phyloP scores from a whole-genome alignment of 2,888 invertebrate genomes.

The Pegoplata infirma region DNA sequence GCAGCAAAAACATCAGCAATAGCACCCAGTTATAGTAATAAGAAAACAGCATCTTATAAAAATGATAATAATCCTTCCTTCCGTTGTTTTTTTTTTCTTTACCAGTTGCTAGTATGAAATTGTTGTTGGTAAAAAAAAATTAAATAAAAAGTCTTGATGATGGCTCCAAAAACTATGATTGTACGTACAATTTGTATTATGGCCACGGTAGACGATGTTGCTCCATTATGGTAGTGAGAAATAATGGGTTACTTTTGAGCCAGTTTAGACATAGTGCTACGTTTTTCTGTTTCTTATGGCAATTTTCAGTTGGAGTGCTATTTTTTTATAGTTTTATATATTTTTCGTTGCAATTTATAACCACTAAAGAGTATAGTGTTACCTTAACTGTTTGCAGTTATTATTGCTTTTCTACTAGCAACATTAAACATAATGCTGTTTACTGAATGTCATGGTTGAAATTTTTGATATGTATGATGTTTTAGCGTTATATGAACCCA shows the following conservation, averaged over 20 bases:
- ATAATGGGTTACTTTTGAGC: background rate
- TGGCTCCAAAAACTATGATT: conserved; percentile 13
- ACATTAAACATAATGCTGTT: background rate
- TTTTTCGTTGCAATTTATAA: conserved; percentile 34
- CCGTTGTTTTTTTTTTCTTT: too few species aligned
- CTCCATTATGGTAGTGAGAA: background rate
- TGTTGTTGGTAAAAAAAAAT: conserved; percentile 29
- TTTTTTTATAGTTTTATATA: background rate
- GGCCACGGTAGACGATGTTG: background rate
- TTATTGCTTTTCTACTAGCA: conserved; percentile 18
- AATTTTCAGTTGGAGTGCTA: background rate
- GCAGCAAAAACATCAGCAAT: conserved; percentile 20
- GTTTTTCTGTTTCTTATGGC: background rate
- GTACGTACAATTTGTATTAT: background rate
- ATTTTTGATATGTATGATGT: conserved; percentile 28
- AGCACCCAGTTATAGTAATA: conserved; percentile 33
- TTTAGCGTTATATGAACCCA: background rate
- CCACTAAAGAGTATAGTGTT: conserved; percentile 27
- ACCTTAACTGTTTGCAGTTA: conserved; percentile 43
- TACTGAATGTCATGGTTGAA: conserved; percentile 20
- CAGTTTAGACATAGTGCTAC: background rate
- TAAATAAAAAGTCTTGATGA: conserved; percentile 42
- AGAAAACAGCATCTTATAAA: conserved; percentile 58
- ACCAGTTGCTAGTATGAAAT: background rate
- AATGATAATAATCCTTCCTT: conserved; percentile 64